Base-by-base conservation (phyloP, 1,140 invertebrate species). In the Leptinotarsa texana region DNA sequence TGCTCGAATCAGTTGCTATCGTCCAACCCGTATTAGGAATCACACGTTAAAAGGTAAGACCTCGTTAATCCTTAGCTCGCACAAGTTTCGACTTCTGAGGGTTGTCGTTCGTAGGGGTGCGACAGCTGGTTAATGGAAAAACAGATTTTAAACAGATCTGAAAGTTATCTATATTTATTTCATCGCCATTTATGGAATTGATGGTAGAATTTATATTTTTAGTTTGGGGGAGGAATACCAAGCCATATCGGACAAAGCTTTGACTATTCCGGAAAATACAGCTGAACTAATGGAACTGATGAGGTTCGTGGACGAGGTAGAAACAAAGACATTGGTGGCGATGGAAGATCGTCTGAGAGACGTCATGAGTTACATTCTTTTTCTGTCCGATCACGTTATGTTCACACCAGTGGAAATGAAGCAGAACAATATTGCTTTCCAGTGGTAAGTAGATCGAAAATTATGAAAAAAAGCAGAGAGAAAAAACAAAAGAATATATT, bases 171-270 rank as follows among this genome's bases (percentile, higher is more conserved):
- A 33, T 33, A 33, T 8, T 33, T 33, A 33, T 33, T 33, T 6
- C 6, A 0, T 33, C 8, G 11, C 2, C 11, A 11, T 42, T 11
- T 11, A 42, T 42, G 33, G 8, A 42, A 42, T 42, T 42, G 33
- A 42, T 42, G 2, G 8, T 42, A 11, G 4, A 42, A 42, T 42
- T 42, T 11, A 42, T 42, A 42, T 42, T 42, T 42, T 42, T 5
- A 96, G 95, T 62, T 89, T 97, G 66, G 93, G 92, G 72, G 93
- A 94, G 73, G 94, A 96, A 79, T 98, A 97, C 87, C 90, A 95
- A 81, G 83, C 86, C 27, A 96, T 98, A 78, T 89, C 93, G 1
- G 92, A 93, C 78, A 92, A 91, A 77, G 90, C 95, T 0, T 84
- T 97, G 48, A 93, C 90, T 15, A 89, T 91, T 1, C 96, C 96